A percentile compares a stretch with the other conserved stretches of the same genome.
Evolutionary conservation across 2,113 vertebrate species (phyloP).

Genomic region (Rhinichthys klamathensis): DNA sequence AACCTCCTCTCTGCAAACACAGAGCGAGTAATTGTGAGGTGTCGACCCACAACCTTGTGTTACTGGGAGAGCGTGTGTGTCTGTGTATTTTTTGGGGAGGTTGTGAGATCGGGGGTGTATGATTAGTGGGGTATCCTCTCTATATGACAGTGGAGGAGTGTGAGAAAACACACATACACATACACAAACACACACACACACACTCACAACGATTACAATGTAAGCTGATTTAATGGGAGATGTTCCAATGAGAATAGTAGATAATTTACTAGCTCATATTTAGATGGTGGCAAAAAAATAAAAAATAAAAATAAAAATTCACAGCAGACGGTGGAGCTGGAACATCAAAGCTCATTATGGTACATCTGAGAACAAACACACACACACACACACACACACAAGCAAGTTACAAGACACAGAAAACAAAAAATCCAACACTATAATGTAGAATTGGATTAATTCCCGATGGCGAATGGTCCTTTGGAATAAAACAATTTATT

Average conservation of each 20-base stretch:
- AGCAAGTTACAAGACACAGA: constrained; percentile 8
- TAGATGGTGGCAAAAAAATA: constrained; percentile 17
- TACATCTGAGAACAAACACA: constrained; percentile 17
- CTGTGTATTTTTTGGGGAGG: constrained; percentile 42
- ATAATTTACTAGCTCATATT: constrained; percentile 46
- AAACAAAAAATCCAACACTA: constrained; percentile 47
- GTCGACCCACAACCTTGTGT: constrained; percentile 73
- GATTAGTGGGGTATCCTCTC: constrained; percentile 70
- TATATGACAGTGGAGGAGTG: constrained; percentile 47
- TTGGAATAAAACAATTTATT: not conserved
- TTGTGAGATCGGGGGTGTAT: constrained; percentile 68
- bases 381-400: constrained; percentile 21
- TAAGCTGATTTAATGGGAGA: constrained; percentile 50
- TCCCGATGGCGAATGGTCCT: not conserved
- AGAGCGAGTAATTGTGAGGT: constrained; percentile 83
- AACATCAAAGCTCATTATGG: constrained; percentile 41
- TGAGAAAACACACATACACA: constrained; percentile 49
- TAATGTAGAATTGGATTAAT: constrained; percentile 35
- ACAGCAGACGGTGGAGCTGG: constrained; percentile 24
- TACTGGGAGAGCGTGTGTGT: constrained; percentile 36
- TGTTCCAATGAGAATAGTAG: constrained; percentile 41
- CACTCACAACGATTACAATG: constrained; percentile 45
- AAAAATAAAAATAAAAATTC: not conserved
- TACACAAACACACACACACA: constrained; percentile 40
- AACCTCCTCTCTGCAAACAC: constrained; percentile 75